phyloP scores from a whole-genome alignment of 2,797 vertebrate species.

The Macrochelys suwanniensis region DNA sequence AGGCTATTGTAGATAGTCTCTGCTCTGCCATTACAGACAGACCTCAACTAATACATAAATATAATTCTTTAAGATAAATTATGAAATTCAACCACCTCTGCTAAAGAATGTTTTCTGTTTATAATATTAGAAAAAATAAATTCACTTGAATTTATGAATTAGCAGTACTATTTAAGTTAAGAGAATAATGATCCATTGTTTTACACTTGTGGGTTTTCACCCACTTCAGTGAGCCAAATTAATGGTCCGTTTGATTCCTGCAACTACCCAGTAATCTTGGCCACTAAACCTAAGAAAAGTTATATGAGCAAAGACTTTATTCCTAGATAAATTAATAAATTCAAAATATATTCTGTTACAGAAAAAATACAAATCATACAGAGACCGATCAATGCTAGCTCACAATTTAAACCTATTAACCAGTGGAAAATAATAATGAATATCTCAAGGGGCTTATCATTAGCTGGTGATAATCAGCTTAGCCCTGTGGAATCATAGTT shows the following conservation, averaged over 20 bases:
- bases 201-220: not conserved
- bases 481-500: not conserved
- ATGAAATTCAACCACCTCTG: not conserved
- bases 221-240: not conserved
- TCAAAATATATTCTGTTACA: not conserved
- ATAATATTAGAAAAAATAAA: not conserved
- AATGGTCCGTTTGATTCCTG: not conserved
- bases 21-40: not conserved
- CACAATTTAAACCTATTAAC: constrained; percentile 6
- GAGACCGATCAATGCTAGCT: not conserved
- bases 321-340: not conserved
- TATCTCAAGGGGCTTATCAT: constrained; percentile 14
- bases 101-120: not conserved
- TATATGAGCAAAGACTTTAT: not conserved
- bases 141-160: not conserved
- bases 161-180: not conserved
- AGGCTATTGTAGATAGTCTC: no score
- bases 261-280: not conserved
- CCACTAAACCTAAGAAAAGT: not conserved
- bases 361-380: not conserved
- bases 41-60: not conserved
- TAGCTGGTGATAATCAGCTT: constrained; percentile 5
- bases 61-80: not conserved
- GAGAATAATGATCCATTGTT: not conserved
- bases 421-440: not conserved